These are phyloP conservation scores for Drosophila busckii DNA, from an alignment of 1,140 invertebrate species.

Conservation along the genomic window DNA sequence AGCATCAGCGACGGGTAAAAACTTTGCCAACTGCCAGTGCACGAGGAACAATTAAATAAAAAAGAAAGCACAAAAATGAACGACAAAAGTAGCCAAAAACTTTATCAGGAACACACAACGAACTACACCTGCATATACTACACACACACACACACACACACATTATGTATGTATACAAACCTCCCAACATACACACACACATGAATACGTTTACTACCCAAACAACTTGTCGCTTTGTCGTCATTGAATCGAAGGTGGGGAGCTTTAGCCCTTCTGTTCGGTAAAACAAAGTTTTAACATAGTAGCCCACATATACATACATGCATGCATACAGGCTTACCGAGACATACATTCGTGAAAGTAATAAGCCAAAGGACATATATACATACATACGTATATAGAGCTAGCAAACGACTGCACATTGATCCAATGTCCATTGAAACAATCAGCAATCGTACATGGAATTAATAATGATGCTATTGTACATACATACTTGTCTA, in stretches of 20 bases:
- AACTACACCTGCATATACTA: background rate
- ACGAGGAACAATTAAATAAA: slow-evolving; percentile 62
- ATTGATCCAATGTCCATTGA: slow-evolving; percentile 44
- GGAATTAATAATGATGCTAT: slow-evolving; percentile 38
- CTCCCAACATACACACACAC: background rate
- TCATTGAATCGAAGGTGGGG: slow-evolving; percentile 14
- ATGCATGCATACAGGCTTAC: too few relatives aligned
- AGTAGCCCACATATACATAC: slow-evolving; percentile 62
- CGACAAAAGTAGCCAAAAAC: slow-evolving; percentile 36
- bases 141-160: background rate
- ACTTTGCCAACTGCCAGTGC: slow-evolving; percentile 31
- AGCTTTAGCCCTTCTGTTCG: slow-evolving; percentile 27
- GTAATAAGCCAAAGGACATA: background rate
- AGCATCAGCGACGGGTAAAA: slow-evolving; percentile 6
- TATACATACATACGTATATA: slow-evolving; percentile 1
- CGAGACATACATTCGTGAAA: too few relatives aligned
- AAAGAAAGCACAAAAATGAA: slow-evolving; percentile 40
- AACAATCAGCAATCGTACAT: slow-evolving; percentile 30
- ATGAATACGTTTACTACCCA: slow-evolving; percentile 11
- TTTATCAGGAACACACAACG: slow-evolving; percentile 32
- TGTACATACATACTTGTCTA: too few relatives aligned
- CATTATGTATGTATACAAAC: too few relatives aligned
- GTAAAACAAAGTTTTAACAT: slow-evolving; percentile 65
- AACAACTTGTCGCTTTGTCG: slow-evolving; percentile 52
- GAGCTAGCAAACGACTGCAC: slow-evolving; percentile 43